These are phyloP conservation scores for Varanus komodoensis DNA, from an alignment of 2,113 vertebrate genomes.

Conservation along the genomic window DNA sequence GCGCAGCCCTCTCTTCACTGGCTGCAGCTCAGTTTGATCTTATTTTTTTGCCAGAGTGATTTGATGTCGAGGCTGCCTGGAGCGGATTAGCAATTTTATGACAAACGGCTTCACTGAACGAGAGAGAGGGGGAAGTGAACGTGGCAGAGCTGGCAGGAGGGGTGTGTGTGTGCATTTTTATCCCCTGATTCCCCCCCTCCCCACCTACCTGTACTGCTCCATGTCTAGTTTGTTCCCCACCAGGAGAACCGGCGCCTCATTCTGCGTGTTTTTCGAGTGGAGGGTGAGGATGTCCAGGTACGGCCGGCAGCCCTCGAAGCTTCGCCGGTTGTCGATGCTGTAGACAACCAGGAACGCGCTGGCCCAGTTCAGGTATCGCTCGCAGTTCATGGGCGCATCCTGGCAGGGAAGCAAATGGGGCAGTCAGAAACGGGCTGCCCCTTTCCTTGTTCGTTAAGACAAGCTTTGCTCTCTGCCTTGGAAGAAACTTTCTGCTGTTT, in stretches of 20 bases:
- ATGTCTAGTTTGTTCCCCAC: slow-evolving; percentile 95
- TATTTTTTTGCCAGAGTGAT: no score
- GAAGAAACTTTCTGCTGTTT: neutral
- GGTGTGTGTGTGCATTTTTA: neutral
- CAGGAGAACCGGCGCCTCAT: slow-evolving; percentile 79
- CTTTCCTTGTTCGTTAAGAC: neutral
- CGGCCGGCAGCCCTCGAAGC: slow-evolving; percentile 83
- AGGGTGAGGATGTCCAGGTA: slow-evolving; percentile 84
- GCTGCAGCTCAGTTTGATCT: no score
- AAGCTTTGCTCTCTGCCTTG: neutral
- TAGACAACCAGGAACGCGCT: slow-evolving; percentile 89
- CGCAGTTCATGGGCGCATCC: slow-evolving; percentile 86
- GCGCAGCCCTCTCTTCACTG: no score
- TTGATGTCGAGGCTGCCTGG: no score
- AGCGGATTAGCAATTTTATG: no score
- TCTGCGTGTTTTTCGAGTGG: slow-evolving; percentile 77
- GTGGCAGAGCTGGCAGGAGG: no score
- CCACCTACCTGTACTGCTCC: slow-evolving; percentile 88
- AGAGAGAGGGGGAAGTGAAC: neutral
- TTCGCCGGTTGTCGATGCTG: slow-evolving; percentile 84
- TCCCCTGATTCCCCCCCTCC: no score
- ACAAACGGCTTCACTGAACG: no score
- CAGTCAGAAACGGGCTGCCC: no score
- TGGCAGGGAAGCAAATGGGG: slow-evolving; percentile 44
- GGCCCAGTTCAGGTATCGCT: slow-evolving; percentile 90